Evolutionary conservation across 1,140 invertebrate species (phyloP), one percentile per base, ranked within the genome.

Genomic region (Thalassaphorura encarpata): DNA sequence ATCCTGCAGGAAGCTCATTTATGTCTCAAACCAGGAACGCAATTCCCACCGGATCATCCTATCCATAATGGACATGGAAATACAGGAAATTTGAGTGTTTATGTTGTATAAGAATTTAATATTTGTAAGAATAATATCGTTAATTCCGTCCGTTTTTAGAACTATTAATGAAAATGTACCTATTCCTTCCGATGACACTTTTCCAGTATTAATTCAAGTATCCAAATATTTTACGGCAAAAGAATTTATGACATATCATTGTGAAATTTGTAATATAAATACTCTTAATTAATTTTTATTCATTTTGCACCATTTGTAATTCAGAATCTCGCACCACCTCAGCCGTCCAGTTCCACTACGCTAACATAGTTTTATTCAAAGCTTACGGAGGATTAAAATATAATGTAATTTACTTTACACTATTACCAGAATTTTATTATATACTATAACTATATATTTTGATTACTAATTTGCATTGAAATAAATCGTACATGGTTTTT

Each of bases 1-100:
- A 94, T 95, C 62, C 73, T 94, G 47, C 87, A 92, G 72, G 90
- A 96, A 70, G 87, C 89, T 16, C 83, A 87, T 23, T 53, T 55
- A 6, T 65, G 63, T 45, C 52, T 65, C 11, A 65, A 62, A 29
- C 58, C 63, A 36, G 57, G 61, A 19, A 29, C 48, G 11, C 48
- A 51, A 16, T 51, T 41, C 49, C 54, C 48, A 42, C 55, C 51
- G 47, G 52, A 47, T 41, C 50, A 56, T 33, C 23, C 41, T 8
- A 51, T 61, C 33, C 48, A 58, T 48, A 59, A 50, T 47, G 24
- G n/a, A n/a, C n/a, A n/a, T n/a, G 40, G 46, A 27, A 42, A 48
- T 28, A 59, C 50, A 0, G 63, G 63, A 27, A 65, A 65, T 52
- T 43, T 65, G 24, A 62, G 60, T 47, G 63, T 65, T n/a, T 65